Conservation (phyloP, 2,113 vertebrate genomes). For the Corvus cornix region DNA sequence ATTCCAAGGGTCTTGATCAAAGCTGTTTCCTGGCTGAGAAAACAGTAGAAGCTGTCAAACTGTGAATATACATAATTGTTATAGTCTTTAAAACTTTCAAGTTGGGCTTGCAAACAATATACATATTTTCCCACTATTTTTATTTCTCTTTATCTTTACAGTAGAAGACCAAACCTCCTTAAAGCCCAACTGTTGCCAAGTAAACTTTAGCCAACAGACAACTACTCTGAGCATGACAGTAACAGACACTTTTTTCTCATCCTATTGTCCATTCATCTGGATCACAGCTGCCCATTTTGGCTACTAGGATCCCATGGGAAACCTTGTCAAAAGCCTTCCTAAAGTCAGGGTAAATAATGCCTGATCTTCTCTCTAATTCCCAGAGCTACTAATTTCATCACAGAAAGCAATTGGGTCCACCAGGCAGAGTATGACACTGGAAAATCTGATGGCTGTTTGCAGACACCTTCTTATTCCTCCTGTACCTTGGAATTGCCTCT, state of each 20-base stretch:
- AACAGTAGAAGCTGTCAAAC: constrained; percentile 58
- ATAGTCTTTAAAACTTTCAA: neutral
- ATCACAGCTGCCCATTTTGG: neutral
- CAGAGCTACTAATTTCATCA: neutral
- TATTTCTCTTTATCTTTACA: neutral
- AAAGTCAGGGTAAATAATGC: neutral
- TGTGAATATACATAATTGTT: neutral
- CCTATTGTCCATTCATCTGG: neutral
- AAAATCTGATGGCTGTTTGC: neutral
- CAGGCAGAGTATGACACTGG: neutral
- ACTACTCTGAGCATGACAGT: neutral
- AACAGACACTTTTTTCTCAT: neutral
- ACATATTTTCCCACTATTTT: neutral
- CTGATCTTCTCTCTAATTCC: neutral
- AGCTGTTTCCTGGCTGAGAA: constrained; percentile 62
- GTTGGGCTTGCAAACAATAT: neutral
- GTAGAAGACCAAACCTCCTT: neutral
- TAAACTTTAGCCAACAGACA: neutral
- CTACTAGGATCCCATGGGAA: neutral
- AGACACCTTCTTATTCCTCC: neutral
- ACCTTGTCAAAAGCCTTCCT: neutral
- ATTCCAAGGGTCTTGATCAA: constrained; percentile 54
- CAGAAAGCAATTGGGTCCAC: neutral
- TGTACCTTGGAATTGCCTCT: neutral
- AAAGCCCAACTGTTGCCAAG: neutral